A percentile compares a stretch with the other conserved stretches of the same genome.
Conservation (phyloP, 2,113 vertebrate species). For the Atractosteus spatula region DNA sequence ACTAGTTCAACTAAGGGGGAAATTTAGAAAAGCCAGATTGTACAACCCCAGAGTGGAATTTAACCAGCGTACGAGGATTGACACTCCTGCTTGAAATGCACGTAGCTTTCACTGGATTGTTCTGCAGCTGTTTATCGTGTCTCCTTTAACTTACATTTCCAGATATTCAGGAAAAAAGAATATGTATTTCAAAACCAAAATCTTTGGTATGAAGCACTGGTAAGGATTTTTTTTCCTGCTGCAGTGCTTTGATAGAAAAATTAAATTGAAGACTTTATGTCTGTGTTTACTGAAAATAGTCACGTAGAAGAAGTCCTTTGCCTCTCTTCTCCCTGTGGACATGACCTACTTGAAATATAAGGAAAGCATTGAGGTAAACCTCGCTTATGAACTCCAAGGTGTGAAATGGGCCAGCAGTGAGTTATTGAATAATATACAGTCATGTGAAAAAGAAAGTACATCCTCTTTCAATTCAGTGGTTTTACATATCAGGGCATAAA, state of each 20-base stretch:
- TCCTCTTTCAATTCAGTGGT: no score
- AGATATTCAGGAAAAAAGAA: slow-evolving; percentile 2
- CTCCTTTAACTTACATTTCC: no score
- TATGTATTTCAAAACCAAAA: slow-evolving; percentile 12
- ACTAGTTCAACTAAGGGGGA: no score
- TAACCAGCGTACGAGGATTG: no score
- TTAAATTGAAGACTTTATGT: slow-evolving; percentile 23
- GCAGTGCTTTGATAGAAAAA: slow-evolving; percentile 20
- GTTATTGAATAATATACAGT: no score
- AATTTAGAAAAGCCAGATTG: no score
- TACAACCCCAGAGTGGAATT: no score
- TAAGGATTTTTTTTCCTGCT: slow-evolving; percentile 13
- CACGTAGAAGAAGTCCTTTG: slow-evolving; percentile 32
- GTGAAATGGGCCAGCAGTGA: no score
- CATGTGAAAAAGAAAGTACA: no score
- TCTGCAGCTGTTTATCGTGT: background rate
- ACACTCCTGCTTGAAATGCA: background rate
- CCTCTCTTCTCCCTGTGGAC: slow-evolving; percentile 44
- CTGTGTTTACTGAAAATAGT: slow-evolving; percentile 43
- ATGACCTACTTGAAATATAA: slow-evolving; percentile 52
- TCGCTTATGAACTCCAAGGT: no score
- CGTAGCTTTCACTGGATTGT: background rate
- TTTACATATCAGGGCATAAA: no score
- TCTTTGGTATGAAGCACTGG: slow-evolving; percentile 19
- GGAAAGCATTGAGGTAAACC: slow-evolving; percentile 38